Conservation (phyloP, 1,140 invertebrate species). For the Adoxophyes honmai region DNA sequence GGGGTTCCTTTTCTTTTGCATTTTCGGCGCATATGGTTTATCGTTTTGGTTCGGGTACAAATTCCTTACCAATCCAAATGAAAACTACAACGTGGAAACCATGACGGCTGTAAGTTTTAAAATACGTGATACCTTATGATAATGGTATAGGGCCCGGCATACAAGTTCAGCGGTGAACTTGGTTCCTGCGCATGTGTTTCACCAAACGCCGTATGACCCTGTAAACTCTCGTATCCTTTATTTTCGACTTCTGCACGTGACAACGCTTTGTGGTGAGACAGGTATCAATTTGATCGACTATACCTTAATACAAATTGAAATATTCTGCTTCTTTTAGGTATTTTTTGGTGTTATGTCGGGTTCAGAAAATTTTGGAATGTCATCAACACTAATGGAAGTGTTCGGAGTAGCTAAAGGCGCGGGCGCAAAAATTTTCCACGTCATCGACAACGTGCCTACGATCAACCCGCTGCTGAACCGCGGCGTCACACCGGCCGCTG, state of each 20-base stretch:
- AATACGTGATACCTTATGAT: no score
- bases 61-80: constrained; percentile 80
- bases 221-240: no score
- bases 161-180: no score
- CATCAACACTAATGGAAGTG: constrained; percentile 89
- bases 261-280: no score
- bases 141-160: no score
- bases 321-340: constrained; percentile 68
- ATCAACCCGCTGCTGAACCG: constrained; percentile 87
- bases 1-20: constrained; percentile 85
- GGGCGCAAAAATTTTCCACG: constrained; percentile 87
- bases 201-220: no score
- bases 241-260: no score
- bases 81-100: constrained; percentile 79
- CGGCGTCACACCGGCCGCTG: constrained; percentile 79
- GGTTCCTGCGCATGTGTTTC: no score
- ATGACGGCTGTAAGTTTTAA: constrained; percentile 81
- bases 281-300: no score
- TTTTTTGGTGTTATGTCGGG: constrained; percentile 91
- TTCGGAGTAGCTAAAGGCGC: constrained; percentile 88
- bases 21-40: constrained; percentile 86
- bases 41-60: constrained; percentile 91
- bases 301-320: no score
- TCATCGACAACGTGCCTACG: constrained; percentile 88
- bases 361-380: constrained; percentile 92